Base-by-base conservation (phyloP, 2,113 vertebrate genomes). In the Myanophis thanlyinensis region DNA sequence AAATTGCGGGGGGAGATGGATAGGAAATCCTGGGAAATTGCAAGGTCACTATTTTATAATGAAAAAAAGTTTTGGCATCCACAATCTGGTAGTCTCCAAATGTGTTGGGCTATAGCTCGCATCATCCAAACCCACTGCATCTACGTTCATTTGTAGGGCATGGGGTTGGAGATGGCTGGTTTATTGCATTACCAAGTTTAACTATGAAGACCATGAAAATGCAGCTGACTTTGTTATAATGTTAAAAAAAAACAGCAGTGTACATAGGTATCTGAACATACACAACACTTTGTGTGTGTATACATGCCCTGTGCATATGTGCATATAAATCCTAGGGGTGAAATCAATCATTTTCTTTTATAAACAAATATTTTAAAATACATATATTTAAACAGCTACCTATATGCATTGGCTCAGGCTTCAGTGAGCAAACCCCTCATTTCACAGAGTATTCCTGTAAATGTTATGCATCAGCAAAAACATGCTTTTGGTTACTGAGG, bases 151-250 rank as follows among this genome's bases (percentile, higher is more conserved):
- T 80, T 80, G 73, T 22, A 44, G 73, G 73, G 35, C 35, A 44
- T 44, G 73, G 44, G n/a, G 35, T 80, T 80, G 73, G 73, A 80
- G 18, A 80, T 9, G 73, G 18, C 7, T 22, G 35, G 22, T 97
- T 97, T 98, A 98, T 98, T 98, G 98, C 97, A 97, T 96, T 97
- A 95, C 96, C 96, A 97, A 96, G 95, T 97, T 95, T 97, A 95
- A 97, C 95, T 96, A 87, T 95, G 94, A 97, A 97, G 95, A 97
- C 20, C 13, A 40, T 20, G 40, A 97, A 97, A 97, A 94, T 94
- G 96, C 96, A 95, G 91, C 97, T 98, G 96, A 96, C 97, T 97
- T 96, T 97, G 95, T 97, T 95, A 92, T 94, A 30, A 44, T 97
- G 15, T 97, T 10, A 97, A 98, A 98, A 85, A 98, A 98, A 48